Evolutionary conservation across 2,888 invertebrate genomes (phyloP).

Genomic region (Limnephilus marmoratus): DNA sequence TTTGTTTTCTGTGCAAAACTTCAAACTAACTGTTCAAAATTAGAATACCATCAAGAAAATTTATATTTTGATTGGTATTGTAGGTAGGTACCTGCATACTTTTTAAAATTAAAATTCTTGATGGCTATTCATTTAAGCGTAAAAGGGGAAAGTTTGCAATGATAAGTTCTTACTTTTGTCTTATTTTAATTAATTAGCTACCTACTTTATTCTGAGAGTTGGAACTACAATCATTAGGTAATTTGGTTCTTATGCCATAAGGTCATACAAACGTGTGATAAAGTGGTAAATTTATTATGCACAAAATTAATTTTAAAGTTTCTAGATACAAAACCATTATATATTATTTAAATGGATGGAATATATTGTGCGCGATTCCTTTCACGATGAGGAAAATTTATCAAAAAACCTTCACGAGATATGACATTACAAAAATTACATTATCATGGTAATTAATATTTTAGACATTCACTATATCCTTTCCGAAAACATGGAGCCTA

Average conservation of each 20-base stretch:
- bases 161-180: too few relatives aligned
- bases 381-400: not conserved
- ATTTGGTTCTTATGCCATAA: not conserved
- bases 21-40: not conserved
- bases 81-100: too few relatives aligned
- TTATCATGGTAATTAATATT: not conserved
- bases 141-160: too few relatives aligned
- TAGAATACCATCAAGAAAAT: too few relatives aligned
- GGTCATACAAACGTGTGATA: not conserved
- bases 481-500: not conserved
- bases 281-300: not conserved
- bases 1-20: not conserved
- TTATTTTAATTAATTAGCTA: not conserved
- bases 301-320: not conserved
- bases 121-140: too few relatives aligned
- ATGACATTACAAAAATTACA: constrained; percentile 6
- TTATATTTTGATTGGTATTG: too few relatives aligned
- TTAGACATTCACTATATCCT: not conserved
- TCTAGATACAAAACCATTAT: constrained; percentile 31
- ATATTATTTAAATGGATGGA: constrained; percentile 28
- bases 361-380: constrained; percentile 17
- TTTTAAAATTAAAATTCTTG: too few relatives aligned
- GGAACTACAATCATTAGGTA: not conserved
- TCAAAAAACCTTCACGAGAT: not conserved
- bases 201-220: not conserved